These are phyloP conservation scores for Anoplophora glabripennis DNA, from an alignment of 1,140 invertebrate genomes.

Conservation along the genomic window DNA sequence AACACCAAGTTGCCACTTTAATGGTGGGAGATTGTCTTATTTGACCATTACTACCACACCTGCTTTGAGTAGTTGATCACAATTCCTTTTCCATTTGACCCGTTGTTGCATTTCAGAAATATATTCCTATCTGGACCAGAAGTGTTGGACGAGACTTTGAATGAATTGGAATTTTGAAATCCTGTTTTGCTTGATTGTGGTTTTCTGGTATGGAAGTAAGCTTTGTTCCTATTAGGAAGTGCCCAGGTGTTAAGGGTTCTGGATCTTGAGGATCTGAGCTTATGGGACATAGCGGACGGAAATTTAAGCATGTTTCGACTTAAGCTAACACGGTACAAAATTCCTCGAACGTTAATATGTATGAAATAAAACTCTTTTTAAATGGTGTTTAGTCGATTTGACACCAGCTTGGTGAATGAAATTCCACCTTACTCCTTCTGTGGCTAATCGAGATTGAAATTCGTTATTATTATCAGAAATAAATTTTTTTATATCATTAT, in stretches of 20 bases:
- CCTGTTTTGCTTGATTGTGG: neutral
- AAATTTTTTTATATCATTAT: slow-evolving; percentile 12
- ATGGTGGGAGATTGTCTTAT: slow-evolving; percentile 28
- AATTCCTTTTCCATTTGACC: slow-evolving; percentile 30
- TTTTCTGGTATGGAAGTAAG: slow-evolving; percentile 7
- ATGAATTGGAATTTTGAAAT: slow-evolving; percentile 10
- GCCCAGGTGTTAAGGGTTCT: slow-evolving; percentile 24
- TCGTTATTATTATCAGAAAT: too few relatives aligned
- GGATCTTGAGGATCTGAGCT: slow-evolving; percentile 29
- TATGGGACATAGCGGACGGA: slow-evolving; percentile 25
- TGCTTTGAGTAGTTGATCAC: slow-evolving; percentile 20
- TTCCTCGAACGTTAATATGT: neutral
- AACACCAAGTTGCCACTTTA: slow-evolving; percentile 35
- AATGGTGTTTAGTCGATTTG: neutral
- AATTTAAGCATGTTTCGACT: slow-evolving; percentile 29
- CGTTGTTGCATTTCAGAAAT: slow-evolving; percentile 25
- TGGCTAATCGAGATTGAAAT: neutral
- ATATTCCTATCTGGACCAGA: slow-evolving; percentile 40
- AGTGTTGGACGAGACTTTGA: slow-evolving; percentile 25
- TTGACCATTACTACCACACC: slow-evolving; percentile 44
- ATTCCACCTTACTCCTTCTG: neutral
- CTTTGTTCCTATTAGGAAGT: slow-evolving; percentile 31
- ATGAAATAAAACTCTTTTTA: neutral
- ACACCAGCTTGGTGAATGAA: neutral
- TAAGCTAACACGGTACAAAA: slow-evolving; percentile 20